Evolutionary conservation across 2,797 vertebrate species (phyloP), one percentile per base, ranked within the genome.

Genomic region (Gouania willdenowi): DNA sequence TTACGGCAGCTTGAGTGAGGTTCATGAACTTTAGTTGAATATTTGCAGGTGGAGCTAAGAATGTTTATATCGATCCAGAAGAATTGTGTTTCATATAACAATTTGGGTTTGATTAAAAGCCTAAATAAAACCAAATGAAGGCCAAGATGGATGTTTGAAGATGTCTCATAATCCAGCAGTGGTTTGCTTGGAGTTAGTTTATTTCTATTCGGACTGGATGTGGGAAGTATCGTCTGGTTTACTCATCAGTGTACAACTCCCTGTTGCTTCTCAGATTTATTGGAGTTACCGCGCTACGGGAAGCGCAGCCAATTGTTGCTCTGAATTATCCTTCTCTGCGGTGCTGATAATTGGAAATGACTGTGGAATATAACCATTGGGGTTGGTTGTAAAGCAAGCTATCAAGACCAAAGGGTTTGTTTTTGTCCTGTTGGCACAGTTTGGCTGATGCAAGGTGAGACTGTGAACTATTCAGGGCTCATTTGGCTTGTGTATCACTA

Each of bases 181-280:
- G 40, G 26, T 53, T 38, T 23, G 29, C 11, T 32, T 34, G 11
- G 4, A 23, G 27, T 63, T 41, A 33, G 12, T 57, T 27, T 38
- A 37, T 64, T 54, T 51, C 28, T 37, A 42, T 69, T 61, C 53
- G 37, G 58, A 44, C 47, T 39, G 46, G 45, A 56, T 52, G 58
- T 54, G 47, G 43, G 41, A 16, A 33, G 47, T 44, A 26, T 81
- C 71, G 67, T 84, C 78, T 84, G 83, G 49, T 59, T 63, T 76
- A 45, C 81, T 84, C 81, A 64, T 85, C 78, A 82, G 28, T 58
- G 66, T 66, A 66, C 24, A 16, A 54, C 50, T 75, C 78, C 59
- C 53, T 18, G 56, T 33, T 72, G 77, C 43, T 32, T 55, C 52
- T 66, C 47, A 57, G 64, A 81, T 82, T 80, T 76, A 79, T 75